These are phyloP conservation scores for Scophthalmus maximus DNA, from an alignment of 2,113 vertebrate species.

Conservation along the genomic window DNA sequence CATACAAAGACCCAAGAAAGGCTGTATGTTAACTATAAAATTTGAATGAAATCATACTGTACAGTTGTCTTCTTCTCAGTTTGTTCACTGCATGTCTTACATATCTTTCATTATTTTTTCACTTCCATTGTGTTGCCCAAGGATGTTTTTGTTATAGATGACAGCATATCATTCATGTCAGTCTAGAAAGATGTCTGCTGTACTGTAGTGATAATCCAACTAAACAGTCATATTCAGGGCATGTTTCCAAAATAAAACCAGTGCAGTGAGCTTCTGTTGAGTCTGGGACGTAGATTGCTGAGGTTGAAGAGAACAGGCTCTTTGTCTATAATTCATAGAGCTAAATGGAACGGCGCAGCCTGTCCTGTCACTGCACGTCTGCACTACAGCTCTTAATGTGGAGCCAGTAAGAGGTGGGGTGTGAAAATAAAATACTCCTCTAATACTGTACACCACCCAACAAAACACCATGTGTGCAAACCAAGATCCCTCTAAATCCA, in stretches of 20 bases:
- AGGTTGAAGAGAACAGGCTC: slow-evolving; percentile 66
- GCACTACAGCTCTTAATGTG: slow-evolving; percentile 44
- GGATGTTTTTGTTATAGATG: slow-evolving; percentile 26
- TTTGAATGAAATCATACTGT: not conserved
- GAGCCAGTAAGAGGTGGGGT: slow-evolving; percentile 41
- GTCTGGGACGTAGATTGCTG: slow-evolving; percentile 46
- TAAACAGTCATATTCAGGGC: slow-evolving; percentile 36
- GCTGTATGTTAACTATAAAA: not conserved
- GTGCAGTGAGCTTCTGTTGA: slow-evolving; percentile 50
- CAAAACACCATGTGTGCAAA: slow-evolving; percentile 55
- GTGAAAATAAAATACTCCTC: slow-evolving; percentile 59
- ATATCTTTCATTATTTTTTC: not conserved
- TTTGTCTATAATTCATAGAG: slow-evolving; percentile 85
- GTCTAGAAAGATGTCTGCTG: slow-evolving; percentile 32
- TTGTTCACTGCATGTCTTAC: not conserved
- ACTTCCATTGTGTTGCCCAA: slow-evolving; percentile 9
- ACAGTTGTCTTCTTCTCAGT: not conserved
- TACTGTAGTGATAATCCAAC: slow-evolving; percentile 21
- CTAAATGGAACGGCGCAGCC: slow-evolving; percentile 75
- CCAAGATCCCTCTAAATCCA: slow-evolving; percentile 29
- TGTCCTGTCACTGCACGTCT: slow-evolving; percentile 61
- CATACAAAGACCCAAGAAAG: slow-evolving; percentile 40
- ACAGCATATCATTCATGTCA: slow-evolving; percentile 9
- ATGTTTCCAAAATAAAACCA: slow-evolving; percentile 60
- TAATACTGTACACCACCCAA: slow-evolving; percentile 42